Evolutionary conservation across 2,113 vertebrate species (phyloP).

Genomic region (Mesitornis unicolor): DNA sequence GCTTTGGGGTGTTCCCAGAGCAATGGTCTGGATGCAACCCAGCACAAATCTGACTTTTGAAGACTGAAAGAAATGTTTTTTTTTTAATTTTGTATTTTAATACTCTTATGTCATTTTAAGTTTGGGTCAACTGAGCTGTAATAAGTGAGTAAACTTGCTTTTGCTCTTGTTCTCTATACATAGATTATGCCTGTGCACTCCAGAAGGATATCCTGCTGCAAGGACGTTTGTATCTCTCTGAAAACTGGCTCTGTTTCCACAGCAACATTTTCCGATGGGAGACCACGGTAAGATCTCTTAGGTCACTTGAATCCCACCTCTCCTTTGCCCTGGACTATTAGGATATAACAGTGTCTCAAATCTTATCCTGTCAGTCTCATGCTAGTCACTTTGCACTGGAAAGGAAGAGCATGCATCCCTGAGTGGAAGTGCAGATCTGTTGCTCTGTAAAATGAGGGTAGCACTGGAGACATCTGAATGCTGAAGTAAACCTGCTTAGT

Average conservation of each 20-base stretch:
- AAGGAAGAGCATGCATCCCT: neutral
- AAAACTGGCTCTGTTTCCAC: slow-evolving; percentile 93
- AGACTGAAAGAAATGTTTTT: neutral
- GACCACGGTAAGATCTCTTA: slow-evolving; percentile 81
- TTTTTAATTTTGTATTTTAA: neutral
- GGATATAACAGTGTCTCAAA: neutral
- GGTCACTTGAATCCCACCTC: neutral
- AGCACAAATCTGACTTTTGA: neutral
- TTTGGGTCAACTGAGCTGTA: neutral
- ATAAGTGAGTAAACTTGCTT: neutral
- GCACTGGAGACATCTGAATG: neutral
- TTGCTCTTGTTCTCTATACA: neutral
- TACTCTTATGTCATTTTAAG: neutral
- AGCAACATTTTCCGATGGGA: slow-evolving; percentile 93
- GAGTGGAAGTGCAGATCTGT: neutral
- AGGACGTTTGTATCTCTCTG: slow-evolving; percentile 89
- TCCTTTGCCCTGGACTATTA: neutral
- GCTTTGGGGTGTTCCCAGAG: neutral
- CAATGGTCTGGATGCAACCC: neutral
- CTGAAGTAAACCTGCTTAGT: neutral
- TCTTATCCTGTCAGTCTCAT: neutral
- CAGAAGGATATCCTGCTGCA: slow-evolving; percentile 93
- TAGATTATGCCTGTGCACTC: slow-evolving; percentile 92
- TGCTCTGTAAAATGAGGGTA: neutral
- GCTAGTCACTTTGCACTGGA: neutral